Evolutionary conservation across 2,888 invertebrate genomes (phyloP), one percentile per base, ranked within the genome.

Genomic region (Thymelicus acteon): DNA sequence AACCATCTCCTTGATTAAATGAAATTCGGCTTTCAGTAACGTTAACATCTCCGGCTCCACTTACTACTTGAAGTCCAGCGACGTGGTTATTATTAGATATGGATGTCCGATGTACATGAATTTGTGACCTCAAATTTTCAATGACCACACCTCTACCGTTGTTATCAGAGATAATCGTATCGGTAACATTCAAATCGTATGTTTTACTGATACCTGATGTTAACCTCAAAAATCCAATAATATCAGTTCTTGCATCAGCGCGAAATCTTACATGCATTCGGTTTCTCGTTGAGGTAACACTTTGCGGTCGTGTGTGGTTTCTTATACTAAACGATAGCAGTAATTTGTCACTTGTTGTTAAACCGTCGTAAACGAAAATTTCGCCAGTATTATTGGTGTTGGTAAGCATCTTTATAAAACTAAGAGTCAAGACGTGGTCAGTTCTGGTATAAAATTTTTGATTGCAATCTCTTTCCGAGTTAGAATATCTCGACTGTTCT

Each of bases 111-210:
- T 98, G 97, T 63, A 99, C 95, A 85, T 97, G 97, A n/a, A 98
- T 89, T 83, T 97, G 97, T 15, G 98, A 98, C 81, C 99, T 95
- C 69, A 99, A 94, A 85, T 98, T 98, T 86, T 98, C 98, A 13
- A 98, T 95, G n/a, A 96, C 97, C 65, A 99, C 95, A n/a, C 99
- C 99, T 84, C 98, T 96, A 0, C 99, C 99, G 77, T 97, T 96
- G 90, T 99, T 99, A 85, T 97, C 96, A 2, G 96, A 96, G 72
- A 99, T 96, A 48, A 96, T 95, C 1, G 98, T 97, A 80, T 97
- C 96, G 0, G 97, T 96, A 19, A 99, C 95, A 80, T 97, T 97
- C 68, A 99, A 92, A 86, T 99, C 99, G 85, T 96, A 98, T 39
- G 96, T 96, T 93, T 97, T 95, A 84, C 96, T 95, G 44, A 95